A percentile compares a stretch with the other conserved stretches of the same genome.
Evolutionary conservation across 2,888 invertebrate genomes (phyloP).

Genomic region (Synanthedon vespiformis): DNA sequence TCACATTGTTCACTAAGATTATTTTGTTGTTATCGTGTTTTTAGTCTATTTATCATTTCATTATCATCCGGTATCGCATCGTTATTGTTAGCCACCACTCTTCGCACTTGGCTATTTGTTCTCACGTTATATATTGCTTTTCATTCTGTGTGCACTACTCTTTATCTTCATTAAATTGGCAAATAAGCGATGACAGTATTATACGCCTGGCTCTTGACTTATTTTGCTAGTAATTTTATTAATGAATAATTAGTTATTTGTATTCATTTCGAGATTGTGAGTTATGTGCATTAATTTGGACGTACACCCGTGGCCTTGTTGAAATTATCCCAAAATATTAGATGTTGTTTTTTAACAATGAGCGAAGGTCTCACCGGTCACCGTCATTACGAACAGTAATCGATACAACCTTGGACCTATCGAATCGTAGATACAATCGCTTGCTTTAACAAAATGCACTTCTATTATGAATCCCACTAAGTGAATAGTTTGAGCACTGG

Average conservation of each 20-base stretch:
- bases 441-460: constrained; percentile 14
- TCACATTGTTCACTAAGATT: background rate
- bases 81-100: background rate
- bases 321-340: constrained; percentile 6
- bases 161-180: background rate
- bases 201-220: background rate
- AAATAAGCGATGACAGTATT: background rate
- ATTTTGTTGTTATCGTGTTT: background rate
- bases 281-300: background rate
- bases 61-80: too few species aligned
- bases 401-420: constrained; percentile 27
- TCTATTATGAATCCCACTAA: constrained; percentile 4
- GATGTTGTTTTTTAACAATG: constrained; percentile 1
- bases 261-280: background rate
- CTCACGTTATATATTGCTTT: background rate
- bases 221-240: background rate
- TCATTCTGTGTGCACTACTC: background rate
- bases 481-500: constrained; percentile 2
- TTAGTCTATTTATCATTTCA: background rate
- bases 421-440: constrained; percentile 18
- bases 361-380: constrained; percentile 9
- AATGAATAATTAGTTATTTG: background rate
- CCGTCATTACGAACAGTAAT: constrained; percentile 14
- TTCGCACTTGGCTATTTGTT: background rate
- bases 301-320: background rate